Evolutionary conservation across 2,888 invertebrate species (phyloP), one percentile per base, ranked within the genome.

Genomic region (Mamestra brassicae): DNA sequence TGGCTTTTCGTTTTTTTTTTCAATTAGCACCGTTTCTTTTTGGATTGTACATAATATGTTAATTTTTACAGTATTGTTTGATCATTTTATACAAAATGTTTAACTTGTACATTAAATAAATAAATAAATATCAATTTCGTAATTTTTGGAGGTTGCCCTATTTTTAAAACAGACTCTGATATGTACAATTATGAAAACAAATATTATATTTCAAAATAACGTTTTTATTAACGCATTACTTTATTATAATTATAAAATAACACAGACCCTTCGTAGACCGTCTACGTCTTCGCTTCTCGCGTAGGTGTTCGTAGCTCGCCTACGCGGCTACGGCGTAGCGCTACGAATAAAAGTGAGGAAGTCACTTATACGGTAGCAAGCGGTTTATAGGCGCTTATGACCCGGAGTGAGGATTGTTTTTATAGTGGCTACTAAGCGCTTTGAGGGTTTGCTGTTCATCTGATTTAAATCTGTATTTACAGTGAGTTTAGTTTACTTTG

Each of bases 281-380:
- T 47, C 64, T 74, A 50, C 50, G 68, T 34, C 86, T 84, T 74
- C 77, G 71, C 47, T 58, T 17, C 7, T n/a, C 55, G 71, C 78
- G 80, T 85, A 82, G 85, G 84, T 71, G 64, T 58, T 61, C 76
- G 87, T 87, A 87, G 87, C 76, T 60, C 65, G 52, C 61, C 58
- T 72, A 73, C 77, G 82, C 74, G 55, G 11, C 26, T 26, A 62
- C 62, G 62, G 64, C 79, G 66, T 79, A 76, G 76, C 52, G 11
- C 87, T 87, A 84, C 78, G 78, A 76, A 67, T 67, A 36, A 55
- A 38, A 34, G 65, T 61, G 58, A 52, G 52, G 58, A 72, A 63
- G 55, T 69, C 63, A 60, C n/a, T 63, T 77, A 81, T 54, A 67
- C 62, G 26, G 66, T 58, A 42, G 38, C 54, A 74, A 79, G 50